Conservation (phyloP, 2,888 invertebrate genomes). For the Mantis religiosa region DNA sequence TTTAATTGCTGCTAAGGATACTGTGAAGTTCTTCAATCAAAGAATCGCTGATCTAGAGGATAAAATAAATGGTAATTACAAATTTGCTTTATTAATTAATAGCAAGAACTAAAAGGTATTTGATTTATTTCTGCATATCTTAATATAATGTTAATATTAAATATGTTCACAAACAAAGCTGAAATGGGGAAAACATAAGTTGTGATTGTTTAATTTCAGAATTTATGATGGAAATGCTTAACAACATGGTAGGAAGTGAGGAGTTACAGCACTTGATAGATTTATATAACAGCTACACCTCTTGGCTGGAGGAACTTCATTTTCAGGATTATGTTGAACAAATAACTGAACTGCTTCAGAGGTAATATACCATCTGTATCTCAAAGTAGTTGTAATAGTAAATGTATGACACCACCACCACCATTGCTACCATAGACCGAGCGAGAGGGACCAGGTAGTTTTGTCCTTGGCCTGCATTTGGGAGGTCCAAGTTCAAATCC, state of each 20-base stretch:
- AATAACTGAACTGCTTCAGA: slow-evolving; percentile 31
- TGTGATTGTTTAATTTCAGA: neutral
- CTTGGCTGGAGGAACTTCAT: slow-evolving; percentile 39
- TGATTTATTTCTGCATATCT: no score
- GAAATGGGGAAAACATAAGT: neutral
- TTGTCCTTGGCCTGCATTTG: no score
- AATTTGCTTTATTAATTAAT: no score
- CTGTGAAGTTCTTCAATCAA: neutral
- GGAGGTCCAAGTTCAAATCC: no score
- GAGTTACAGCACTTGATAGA: slow-evolving; percentile 28
- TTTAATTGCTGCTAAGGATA: neutral
- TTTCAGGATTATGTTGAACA: slow-evolving; percentile 36
- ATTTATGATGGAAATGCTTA: slow-evolving; percentile 1
- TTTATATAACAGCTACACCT: slow-evolving; percentile 36
- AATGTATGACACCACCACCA: no score
- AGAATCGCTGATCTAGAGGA: slow-evolving; percentile 5
- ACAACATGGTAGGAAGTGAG: slow-evolving; percentile 20
- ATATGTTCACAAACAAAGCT: no score
- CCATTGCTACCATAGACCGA: no score
- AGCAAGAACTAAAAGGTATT: no score
- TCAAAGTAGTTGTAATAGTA: no score
- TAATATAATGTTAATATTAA: no score
- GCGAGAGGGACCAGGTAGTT: no score
- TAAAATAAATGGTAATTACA: slow-evolving; percentile 3
- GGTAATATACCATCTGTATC: slow-evolving; percentile 6